Base-by-base conservation (phyloP, 2,888 invertebrate genomes). In the Anarsia innoxiella region DNA sequence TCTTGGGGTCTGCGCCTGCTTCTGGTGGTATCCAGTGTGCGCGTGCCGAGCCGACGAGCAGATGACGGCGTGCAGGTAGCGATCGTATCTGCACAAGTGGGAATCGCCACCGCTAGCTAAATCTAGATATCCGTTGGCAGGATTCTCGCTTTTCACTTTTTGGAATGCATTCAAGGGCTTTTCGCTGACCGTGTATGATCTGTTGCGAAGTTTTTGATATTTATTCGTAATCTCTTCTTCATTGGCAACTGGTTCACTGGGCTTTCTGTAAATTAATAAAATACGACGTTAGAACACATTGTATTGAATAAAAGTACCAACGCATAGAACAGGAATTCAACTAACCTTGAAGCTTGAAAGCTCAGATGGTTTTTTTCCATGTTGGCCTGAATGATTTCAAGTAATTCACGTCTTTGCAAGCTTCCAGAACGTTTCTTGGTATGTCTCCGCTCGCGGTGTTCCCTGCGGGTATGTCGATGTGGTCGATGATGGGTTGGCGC, bases 341-440 rank as follows among this genome's bases (percentile, higher is more conserved):
- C 37, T 30, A 11, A 93, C 93, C 92, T 91, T 67, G 90, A 88
- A 70, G 91, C 88, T 87, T 93, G 92, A 89, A 93, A 92, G 89
- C 91, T 91, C 88, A 93, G 83, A 74, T 93, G 93, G 80, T 93
- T 94, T 78, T 93, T 94, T 73, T 94, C 94, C 94, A 95, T 94
- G 77, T 94, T 95, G 51, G 93, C 93, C 75, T 94, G 92, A 65
- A 95, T 93, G 59, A 95, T 92, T 83, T 94, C 93, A 49, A 94
- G 88, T 51, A 95, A 85, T 77, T 95, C 94, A 52, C 93, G 91
- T 53, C 93, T 87, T 68, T 93, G 93, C 56, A 93, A 75, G 49
- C 92, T 91, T 49, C 91, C 90, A 38, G 92, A 91, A 45, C 89
- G 87, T 64, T 89, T 89, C 61, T 89, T 87, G 40, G 70, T 68